Evolutionary conservation across 2,113 vertebrate genomes (phyloP).

Genomic region (Charadrius vociferus): DNA sequence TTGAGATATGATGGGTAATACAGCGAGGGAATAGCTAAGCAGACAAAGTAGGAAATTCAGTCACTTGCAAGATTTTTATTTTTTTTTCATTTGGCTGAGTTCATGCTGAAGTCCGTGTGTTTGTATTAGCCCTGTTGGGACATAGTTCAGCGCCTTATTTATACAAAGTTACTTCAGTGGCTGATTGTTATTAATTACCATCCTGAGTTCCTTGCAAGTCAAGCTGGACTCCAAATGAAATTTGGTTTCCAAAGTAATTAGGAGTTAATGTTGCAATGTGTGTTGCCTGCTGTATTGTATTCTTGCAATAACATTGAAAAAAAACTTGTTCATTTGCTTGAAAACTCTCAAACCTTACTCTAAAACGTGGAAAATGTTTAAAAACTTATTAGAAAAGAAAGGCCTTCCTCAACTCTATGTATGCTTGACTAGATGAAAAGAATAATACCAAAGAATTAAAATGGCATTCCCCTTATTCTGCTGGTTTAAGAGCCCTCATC

Average conservation of each 20-base stretch:
- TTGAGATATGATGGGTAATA: conserved; percentile 75
- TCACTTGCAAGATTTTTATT: conserved; percentile 51
- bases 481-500: not conserved
- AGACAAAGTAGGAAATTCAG: conserved; percentile 53
- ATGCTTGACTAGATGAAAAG: not conserved
- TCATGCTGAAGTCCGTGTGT: conserved; percentile 78
- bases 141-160: conserved; percentile 77
- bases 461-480: not conserved
- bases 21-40: conserved; percentile 35
- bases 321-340: not conserved
- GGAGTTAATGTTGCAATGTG: conserved; percentile 38
- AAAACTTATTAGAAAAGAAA: not conserved
- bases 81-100: conserved; percentile 67
- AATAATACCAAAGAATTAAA: not conserved
- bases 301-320: not conserved
- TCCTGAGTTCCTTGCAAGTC: conserved; percentile 60
- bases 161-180: conserved; percentile 74
- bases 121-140: conserved; percentile 84
- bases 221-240: conserved; percentile 40
- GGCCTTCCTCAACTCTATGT: rapidly evolving
- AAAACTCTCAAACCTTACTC: not conserved
- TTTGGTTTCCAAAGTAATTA: conserved; percentile 41
- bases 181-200: conserved; percentile 86
- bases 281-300: not conserved
- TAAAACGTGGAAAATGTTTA: not conserved